Base-by-base conservation (phyloP, 2,113 vertebrate genomes). In the Xenopus laevis region DNA sequence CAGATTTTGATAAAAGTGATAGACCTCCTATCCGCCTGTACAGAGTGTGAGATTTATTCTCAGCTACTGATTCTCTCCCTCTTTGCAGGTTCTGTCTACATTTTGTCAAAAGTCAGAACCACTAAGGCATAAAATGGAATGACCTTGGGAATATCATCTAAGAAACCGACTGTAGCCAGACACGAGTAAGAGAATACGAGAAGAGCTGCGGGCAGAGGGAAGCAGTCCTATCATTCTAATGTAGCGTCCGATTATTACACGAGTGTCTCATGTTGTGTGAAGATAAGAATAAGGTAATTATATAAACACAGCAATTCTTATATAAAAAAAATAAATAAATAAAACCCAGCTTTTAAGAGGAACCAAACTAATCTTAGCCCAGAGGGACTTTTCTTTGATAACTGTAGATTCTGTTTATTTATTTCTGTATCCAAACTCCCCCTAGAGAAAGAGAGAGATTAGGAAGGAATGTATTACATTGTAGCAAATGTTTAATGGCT, bases 241-340 rank as follows among this genome's bases (percentile, higher is more conserved):
- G 59, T 27, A 27, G 3, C 2, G 4, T 3, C 3, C 23, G 59
- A 61, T 61, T 61, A 61, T 61, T 23, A 27, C 59, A 27, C 59
- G 20, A 61, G 59, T 61, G 59, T 8, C 21, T 61, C 20, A 13
- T 23, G 59, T 18, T 61, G 59, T 61, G 23, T 12, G 7, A 23
- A 61, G 59, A 61, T 61, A 61, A 61, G 59, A 61, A 21, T 21
- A 27, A 61, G 59, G 59, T 61, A 61, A 61, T 61, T 61, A 61
- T 61, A 61, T 21, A 23, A 61, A 23, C 18, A 15, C 20, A 10
- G 20, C 59, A 61, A 16, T 58, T 58, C 46, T 13, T 10, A 47
- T 12, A 47, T 5, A 13, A 47, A 47, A 47, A 12, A 47, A 47
- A 47, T 47, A 4, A 5, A 4, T 20, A 20, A 58, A 18, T n/a